Conservation (phyloP, 2,113 vertebrate species). For the Procavia capensis region DNA sequence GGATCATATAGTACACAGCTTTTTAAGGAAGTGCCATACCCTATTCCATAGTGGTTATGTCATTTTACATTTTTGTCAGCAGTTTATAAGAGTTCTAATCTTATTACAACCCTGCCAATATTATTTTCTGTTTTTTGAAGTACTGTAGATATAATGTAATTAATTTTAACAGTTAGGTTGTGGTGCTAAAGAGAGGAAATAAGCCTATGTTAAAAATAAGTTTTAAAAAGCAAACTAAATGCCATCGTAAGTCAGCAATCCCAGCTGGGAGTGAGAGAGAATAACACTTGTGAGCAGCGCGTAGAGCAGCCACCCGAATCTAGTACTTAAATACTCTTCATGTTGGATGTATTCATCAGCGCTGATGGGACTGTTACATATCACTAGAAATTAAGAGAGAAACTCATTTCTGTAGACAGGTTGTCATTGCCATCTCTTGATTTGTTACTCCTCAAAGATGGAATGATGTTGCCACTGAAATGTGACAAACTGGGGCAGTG, state of each 20-base stretch:
- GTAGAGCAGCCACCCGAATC: conserved; percentile 82
- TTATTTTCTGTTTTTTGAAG: no score
- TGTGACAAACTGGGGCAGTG: not conserved
- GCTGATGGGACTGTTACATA: conserved; percentile 79
- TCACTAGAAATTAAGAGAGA: conserved; percentile 75
- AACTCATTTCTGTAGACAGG: not conserved
- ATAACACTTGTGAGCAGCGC: conserved; percentile 75
- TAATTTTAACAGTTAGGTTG: conserved; percentile 12
- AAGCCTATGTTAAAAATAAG: conserved; percentile 67
- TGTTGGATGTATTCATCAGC: conserved; percentile 80
- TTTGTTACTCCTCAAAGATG: not conserved
- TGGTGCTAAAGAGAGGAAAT: conserved; percentile 47
- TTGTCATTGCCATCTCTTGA: not conserved
- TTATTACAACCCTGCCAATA: no score
- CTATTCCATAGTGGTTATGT: no score
- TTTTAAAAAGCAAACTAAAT: conserved; percentile 48
- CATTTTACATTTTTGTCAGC: no score
- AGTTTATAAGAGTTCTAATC: no score
- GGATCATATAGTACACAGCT: no score
- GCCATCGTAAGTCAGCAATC: conserved; percentile 15
- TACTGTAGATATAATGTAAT: conserved; percentile 21
- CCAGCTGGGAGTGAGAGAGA: conserved; percentile 62
- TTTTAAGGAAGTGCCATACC: no score
- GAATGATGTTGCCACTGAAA: not conserved
- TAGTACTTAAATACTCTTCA: conserved; percentile 72